These are phyloP conservation scores for Rhabdornis inornatus DNA, from an alignment of 2,113 vertebrate genomes.

Conservation along the genomic window DNA sequence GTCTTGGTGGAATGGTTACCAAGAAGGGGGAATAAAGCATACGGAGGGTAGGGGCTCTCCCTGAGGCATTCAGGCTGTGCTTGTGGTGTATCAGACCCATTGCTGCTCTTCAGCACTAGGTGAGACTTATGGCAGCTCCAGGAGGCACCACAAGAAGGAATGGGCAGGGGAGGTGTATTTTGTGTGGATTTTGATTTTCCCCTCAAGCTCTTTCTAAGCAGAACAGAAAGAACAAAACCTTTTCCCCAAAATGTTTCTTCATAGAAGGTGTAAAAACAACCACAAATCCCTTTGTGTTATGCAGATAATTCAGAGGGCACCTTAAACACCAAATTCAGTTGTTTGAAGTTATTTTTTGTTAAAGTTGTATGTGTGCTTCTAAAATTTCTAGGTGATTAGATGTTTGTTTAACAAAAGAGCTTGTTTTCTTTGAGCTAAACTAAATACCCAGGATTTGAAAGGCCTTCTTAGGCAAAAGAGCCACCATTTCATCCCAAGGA, in stretches of 20 bases:
- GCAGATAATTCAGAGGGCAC: neutral
- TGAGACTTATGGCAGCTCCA: no score
- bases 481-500: neutral
- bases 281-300: neutral
- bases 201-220: neutral
- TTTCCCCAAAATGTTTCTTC: neutral
- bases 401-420: constrained; percentile 27
- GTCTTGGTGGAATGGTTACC: neutral
- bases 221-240: neutral
- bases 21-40: neutral
- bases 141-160: neutral
- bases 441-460: constrained; percentile 18
- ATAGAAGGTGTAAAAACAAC: neutral
- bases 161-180: neutral
- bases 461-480: neutral
- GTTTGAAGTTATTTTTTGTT: neutral
- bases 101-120: accelerated
- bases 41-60: neutral
- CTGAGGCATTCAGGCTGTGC: accelerated
- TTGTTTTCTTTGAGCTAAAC: constrained; percentile 21
- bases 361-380: neutral
- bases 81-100: neutral
- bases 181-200: neutral
- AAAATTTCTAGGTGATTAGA: neutral
- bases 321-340: neutral